Conservation (phyloP, 2,113 vertebrate species). For the Ariopsis seemanni region DNA sequence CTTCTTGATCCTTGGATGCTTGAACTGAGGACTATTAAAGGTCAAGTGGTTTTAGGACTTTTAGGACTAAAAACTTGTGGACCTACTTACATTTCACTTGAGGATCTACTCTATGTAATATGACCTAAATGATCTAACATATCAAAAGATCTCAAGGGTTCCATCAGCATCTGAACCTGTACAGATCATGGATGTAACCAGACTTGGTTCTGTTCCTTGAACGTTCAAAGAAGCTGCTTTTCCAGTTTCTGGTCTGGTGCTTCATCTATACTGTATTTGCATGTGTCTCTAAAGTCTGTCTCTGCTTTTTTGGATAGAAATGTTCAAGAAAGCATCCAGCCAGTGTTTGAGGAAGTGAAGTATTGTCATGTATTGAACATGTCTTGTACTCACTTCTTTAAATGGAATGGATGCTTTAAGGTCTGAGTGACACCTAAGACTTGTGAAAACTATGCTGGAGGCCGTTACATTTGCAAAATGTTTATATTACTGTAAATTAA, state of each 20-base stretch:
- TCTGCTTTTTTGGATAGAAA: background rate
- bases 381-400: background rate
- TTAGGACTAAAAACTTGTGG: background rate
- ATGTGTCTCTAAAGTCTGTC: conserved; percentile 15
- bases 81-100: background rate
- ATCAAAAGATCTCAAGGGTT: conserved; percentile 1
- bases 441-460: conserved; percentile 7
- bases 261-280: conserved; percentile 24
- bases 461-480: conserved; percentile 39
- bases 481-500: conserved; percentile 58
- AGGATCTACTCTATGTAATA: background rate
- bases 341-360: background rate
- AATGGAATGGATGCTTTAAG: background rate
- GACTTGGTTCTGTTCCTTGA: background rate
- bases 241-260: background rate
- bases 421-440: background rate
- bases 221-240: background rate
- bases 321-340: background rate
- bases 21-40: background rate
- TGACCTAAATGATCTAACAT: background rate
- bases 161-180: background rate
- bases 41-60: background rate
- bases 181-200: background rate
- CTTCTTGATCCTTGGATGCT: background rate
- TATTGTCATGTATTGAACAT: too few species aligned